Percentiles rank a stretch among this genome's conserved stretches.
These are phyloP conservation scores for Xiphophorus birchmanni DNA, from an alignment of 2,797 vertebrate genomes.

Conservation along the genomic window DNA sequence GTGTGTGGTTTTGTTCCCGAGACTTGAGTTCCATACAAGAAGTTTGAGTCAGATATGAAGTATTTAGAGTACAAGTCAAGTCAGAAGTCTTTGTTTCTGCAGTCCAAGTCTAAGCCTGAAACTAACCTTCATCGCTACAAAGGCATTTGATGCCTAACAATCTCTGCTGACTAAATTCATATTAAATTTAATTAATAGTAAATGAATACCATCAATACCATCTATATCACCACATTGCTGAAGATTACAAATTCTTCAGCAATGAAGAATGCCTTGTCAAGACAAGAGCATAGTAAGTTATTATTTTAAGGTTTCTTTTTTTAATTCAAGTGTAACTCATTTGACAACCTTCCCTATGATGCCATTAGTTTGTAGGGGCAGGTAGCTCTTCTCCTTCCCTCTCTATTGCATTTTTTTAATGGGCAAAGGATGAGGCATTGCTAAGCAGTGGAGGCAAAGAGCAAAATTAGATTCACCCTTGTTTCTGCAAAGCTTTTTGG, in stretches of 20 bases:
- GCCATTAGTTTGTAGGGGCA: neutral
- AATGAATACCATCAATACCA: neutral
- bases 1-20: neutral
- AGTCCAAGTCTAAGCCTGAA: neutral
- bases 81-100: neutral
- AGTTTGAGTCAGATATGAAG: neutral
- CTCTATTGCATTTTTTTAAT: neutral
- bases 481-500: neutral
- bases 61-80: neutral
- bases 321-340: neutral
- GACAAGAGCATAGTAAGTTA: neutral
- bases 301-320: neutral
- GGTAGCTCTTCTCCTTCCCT: neutral
- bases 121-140: neutral
- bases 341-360: neutral
- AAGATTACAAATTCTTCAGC: neutral
- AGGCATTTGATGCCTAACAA: neutral
- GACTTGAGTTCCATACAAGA: neutral
- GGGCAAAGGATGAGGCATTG: neutral
- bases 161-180: neutral
- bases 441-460: neutral
- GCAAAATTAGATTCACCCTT: neutral
- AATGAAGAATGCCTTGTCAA: too few relatives aligned
- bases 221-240: neutral
- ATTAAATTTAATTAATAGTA: neutral